phyloP scores from a whole-genome alignment of 2,888 invertebrate genomes.

The Torymus auratus region DNA sequence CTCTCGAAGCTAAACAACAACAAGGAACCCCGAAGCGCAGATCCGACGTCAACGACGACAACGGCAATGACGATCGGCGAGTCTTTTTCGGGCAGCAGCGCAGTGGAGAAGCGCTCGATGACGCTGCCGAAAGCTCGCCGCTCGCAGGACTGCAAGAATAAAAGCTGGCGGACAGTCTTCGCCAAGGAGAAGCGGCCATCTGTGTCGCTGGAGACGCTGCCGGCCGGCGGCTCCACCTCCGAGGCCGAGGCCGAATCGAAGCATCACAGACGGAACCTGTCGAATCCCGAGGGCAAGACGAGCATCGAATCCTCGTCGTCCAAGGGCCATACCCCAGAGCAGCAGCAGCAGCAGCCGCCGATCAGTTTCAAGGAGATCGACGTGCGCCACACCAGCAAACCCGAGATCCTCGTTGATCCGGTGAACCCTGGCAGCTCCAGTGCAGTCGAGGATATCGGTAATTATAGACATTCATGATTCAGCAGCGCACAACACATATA shows the following conservation, averaged over 20 bases:
- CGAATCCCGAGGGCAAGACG: conserved; percentile 71
- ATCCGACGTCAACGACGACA: conserved; percentile 9
- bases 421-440: conserved; percentile 64
- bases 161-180: conserved; percentile 73
- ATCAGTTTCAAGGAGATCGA: conserved; percentile 68
- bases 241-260: conserved; percentile 61
- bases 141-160: conserved; percentile 71
- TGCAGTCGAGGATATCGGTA: conserved; percentile 62
- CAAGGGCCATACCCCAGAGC: conserved; percentile 1
- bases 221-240: conserved; percentile 58
- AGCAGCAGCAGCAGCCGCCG: conserved; percentile 55
- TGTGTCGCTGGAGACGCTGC: conserved; percentile 71
- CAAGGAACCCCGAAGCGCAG: conserved; percentile 59
- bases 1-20: conserved; percentile 64
- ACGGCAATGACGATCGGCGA: conserved; percentile 58
- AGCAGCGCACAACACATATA: not conserved
- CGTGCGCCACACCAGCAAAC: conserved; percentile 64
- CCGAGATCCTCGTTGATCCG: conserved; percentile 69
- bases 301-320: not conserved
- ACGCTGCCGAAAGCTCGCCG: conserved; percentile 73
- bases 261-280: conserved; percentile 69
- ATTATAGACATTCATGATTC: conserved; percentile 20
- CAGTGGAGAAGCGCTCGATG: conserved; percentile 72
- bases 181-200: conserved; percentile 74
- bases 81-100: conserved; percentile 50